These are phyloP conservation scores for Orchesella cincta DNA, from an alignment of 1,140 invertebrate species.

Conservation along the genomic window DNA sequence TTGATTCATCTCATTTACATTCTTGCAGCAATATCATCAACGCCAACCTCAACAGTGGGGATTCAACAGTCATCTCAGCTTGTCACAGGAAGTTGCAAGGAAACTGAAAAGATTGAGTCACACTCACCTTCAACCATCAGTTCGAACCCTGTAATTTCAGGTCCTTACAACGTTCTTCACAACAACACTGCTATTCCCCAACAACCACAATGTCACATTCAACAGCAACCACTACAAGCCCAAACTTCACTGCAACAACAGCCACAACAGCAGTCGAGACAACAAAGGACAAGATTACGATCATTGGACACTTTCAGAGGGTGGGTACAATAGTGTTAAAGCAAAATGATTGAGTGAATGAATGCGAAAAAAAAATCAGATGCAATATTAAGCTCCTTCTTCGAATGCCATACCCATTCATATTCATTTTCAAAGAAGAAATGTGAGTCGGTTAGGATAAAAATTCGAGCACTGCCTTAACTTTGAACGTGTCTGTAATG, in stretches of 20 bases:
- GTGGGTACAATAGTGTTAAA: conserved; percentile 58
- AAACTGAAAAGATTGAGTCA: conserved; percentile 12
- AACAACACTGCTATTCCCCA: not conserved
- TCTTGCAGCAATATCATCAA: conserved; percentile 19
- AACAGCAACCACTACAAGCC: conserved; percentile 17
- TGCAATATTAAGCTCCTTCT: too few relatives aligned
- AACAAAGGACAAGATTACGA: conserved; percentile 63
- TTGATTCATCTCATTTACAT: not conserved
- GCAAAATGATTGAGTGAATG: too few relatives aligned
- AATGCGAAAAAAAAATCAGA: too few relatives aligned
- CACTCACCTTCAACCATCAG: not conserved
- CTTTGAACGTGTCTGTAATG: too few relatives aligned
- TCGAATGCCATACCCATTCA: too few relatives aligned
- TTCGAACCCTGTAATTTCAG: not conserved
- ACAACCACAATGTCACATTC: not conserved
- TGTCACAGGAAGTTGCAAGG: not conserved
- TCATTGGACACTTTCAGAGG: conserved; percentile 82
- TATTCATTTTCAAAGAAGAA: too few relatives aligned
- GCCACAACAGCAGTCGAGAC: conserved; percentile 17
- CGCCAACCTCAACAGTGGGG: conserved; percentile 18
- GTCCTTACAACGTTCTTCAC: not conserved
- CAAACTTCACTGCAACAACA: not conserved
- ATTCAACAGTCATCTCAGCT: conserved; percentile 3
- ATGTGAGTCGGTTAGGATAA: too few relatives aligned
- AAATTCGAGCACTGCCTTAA: too few relatives aligned